Evolutionary conservation across 1,140 invertebrate species (phyloP).

Genomic region (Drosophila orosa): DNA sequence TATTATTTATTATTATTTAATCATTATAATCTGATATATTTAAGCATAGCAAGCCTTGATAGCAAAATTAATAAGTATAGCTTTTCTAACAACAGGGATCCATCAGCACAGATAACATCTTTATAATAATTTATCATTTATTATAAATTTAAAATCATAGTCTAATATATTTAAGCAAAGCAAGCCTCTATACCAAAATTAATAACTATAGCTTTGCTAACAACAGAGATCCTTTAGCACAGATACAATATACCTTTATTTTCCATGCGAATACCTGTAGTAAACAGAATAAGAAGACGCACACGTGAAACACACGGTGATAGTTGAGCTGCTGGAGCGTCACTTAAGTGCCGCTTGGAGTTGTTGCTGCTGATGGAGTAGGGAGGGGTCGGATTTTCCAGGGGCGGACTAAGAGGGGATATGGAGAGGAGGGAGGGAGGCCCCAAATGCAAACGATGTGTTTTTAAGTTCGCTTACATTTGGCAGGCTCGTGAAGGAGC

Average conservation of each 20-base stretch:
- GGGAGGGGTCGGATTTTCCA: constrained; percentile 6
- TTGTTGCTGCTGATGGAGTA: constrained; percentile 23
- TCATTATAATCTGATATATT: not conserved
- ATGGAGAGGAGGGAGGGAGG: not conserved
- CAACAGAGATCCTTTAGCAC: not conserved
- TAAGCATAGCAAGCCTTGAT: not conserved
- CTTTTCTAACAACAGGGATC: not conserved
- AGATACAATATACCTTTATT: constrained; percentile 35
- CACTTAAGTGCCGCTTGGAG: constrained; percentile 73
- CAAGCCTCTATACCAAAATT: not conserved
- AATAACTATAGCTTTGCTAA: not conserved
- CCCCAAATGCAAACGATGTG: constrained; percentile 78
- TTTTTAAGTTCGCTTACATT: constrained; percentile 82
- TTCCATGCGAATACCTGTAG: constrained; percentile 26
- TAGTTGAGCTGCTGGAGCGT: constrained; percentile 79
- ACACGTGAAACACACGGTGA: constrained; percentile 46
- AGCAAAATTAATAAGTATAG: not conserved
- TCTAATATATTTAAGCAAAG: not conserved
- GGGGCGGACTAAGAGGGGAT: not conserved
- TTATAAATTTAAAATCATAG: not conserved
- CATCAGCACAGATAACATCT: not conserved
- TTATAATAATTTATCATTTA: not conserved
- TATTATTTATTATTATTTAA: not conserved
- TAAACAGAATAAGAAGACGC: constrained; percentile 42
- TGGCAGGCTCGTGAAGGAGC: constrained; percentile 69